phyloP scores from a whole-genome alignment of 92 coral and sea anemone genomes.

The Epizoanthus fatuus region DNA sequence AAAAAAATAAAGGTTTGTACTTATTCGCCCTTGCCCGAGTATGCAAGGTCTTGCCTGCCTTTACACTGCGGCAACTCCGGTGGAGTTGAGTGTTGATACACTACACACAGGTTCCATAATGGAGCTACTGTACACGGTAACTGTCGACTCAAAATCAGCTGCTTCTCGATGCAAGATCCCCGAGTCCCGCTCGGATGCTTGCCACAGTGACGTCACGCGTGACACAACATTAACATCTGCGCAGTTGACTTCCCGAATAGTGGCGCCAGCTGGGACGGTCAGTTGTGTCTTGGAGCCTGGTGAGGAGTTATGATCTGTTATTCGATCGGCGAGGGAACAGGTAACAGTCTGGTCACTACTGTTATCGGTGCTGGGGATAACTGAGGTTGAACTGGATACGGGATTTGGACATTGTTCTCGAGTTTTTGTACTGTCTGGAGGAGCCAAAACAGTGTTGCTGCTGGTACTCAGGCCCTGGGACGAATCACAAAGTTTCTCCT shows the following conservation, averaged over 20 bases:
- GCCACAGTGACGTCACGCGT: slow-evolving; percentile 29
- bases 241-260: not conserved
- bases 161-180: not conserved
- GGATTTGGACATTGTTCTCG: not conserved
- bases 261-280: not conserved
- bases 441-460: not conserved
- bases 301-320: not conserved
- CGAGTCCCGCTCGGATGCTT: not conserved
- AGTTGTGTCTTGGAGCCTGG: not conserved
- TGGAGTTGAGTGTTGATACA: not conserved
- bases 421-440: not conserved
- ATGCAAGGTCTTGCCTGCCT: not conserved
- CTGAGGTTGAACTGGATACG: not conserved
- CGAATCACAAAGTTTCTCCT: not conserved
- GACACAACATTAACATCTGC: slow-evolving; percentile 3
- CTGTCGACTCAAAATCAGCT: slow-evolving; percentile 1
- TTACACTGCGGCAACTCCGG: slow-evolving; percentile 9
- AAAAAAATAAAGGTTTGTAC: no score
- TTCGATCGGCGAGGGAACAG: not conserved
- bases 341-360: not conserved
- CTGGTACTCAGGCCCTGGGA: not conserved
- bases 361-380: not conserved
- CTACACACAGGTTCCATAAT: slow-evolving; percentile 29
- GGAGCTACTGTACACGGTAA: slow-evolving; percentile 28
- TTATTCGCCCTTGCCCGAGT: no score